phyloP scores from a whole-genome alignment of 2,797 vertebrate species.

The Esox lucius region DNA sequence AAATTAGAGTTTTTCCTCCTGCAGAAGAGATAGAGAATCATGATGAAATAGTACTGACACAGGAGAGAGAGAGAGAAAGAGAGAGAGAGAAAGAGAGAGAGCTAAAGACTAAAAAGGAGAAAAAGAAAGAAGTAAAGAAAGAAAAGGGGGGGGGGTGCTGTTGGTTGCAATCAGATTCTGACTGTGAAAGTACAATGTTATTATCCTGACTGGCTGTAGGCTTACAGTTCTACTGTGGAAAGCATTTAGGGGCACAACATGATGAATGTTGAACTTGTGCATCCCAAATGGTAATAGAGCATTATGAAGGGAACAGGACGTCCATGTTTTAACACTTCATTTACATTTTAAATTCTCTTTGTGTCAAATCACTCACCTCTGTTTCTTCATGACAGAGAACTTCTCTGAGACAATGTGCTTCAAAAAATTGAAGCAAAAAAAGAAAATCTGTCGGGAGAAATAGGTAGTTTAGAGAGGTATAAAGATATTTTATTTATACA shows the following conservation, averaged over 20 bases:
- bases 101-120: neutral
- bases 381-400: slow-evolving; percentile 90
- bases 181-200: slow-evolving; percentile 9
- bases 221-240: neutral
- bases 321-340: too few relatives aligned
- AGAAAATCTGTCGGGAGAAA: slow-evolving; percentile 86
- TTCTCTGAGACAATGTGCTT: slow-evolving; percentile 99
- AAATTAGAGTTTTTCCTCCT: slow-evolving; percentile 91
- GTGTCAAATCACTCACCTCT: slow-evolving; percentile 76
- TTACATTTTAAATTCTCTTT: neutral
- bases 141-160: neutral
- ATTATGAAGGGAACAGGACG: neutral
- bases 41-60: slow-evolving; percentile 32
- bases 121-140: slow-evolving; percentile 20
- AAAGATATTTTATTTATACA: neutral
- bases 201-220: neutral
- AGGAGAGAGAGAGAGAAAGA: neutral
- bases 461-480: neutral
- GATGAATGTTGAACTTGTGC: neutral
- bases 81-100: neutral
- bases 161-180: neutral
- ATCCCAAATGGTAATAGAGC: neutral
- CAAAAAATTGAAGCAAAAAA: slow-evolving; percentile 99
- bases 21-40: slow-evolving; percentile 25
- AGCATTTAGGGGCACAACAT: neutral